Conservation (phyloP, 92 coral and sea anemone genomes). For the Phymanthus crucifer region DNA sequence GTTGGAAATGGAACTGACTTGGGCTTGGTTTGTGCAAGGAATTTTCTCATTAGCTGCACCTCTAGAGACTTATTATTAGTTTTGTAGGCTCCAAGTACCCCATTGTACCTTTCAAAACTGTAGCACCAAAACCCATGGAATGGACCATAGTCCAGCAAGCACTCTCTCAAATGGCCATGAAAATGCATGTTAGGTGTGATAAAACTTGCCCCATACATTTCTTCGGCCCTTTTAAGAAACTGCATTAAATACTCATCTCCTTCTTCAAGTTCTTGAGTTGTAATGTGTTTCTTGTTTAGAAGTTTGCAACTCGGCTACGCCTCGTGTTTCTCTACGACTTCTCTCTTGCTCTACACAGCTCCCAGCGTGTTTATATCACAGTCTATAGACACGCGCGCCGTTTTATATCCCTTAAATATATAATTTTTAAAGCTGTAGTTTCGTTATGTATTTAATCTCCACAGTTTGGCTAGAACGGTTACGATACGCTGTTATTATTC, state of each 20-base stretch:
- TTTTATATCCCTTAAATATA: too few relatives aligned
- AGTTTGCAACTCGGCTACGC: too few relatives aligned
- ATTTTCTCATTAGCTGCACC: slow-evolving; percentile 52
- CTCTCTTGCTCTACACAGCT: too few relatives aligned
- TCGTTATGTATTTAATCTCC: too few relatives aligned
- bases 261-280: slow-evolving; percentile 33
- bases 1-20: slow-evolving; percentile 37
- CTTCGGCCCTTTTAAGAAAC: slow-evolving; percentile 36
- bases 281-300: neutral
- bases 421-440: too few relatives aligned
- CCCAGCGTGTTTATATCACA: too few relatives aligned
- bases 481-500: too few relatives aligned
- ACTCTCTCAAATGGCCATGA: slow-evolving; percentile 43
- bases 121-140: slow-evolving; percentile 54
- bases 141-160: slow-evolving; percentile 64
- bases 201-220: slow-evolving; percentile 40
- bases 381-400: too few relatives aligned
- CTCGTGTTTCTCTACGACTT: too few relatives aligned
- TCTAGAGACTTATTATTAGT: slow-evolving; percentile 42
- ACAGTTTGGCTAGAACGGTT: too few relatives aligned
- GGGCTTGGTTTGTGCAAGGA: slow-evolving; percentile 17
- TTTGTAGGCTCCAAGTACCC: slow-evolving; percentile 41
- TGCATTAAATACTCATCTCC: slow-evolving; percentile 10
- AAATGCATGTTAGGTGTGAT: slow-evolving; percentile 60
- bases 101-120: slow-evolving; percentile 46